Conservation (phyloP, 2,113 vertebrate genomes). For the Murina feae region DNA sequence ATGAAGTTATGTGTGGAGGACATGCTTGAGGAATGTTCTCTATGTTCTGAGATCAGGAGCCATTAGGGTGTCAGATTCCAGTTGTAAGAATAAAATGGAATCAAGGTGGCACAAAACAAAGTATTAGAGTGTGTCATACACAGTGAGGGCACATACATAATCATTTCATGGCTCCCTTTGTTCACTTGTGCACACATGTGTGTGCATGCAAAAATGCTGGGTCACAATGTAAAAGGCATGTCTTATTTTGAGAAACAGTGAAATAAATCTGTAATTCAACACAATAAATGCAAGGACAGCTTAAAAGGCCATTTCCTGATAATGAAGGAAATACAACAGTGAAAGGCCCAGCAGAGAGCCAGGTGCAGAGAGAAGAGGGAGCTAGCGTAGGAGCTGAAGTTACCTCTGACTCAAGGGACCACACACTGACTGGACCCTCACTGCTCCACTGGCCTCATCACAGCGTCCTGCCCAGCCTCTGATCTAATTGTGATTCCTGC, state of each 20-base stretch:
- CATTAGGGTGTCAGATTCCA: not conserved
- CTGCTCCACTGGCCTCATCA: not conserved
- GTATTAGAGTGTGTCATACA: not conserved
- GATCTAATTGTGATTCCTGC: not conserved
- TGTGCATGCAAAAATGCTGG: not conserved
- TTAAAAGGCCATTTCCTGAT: not conserved
- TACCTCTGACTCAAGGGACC: not conserved
- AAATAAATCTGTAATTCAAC: not conserved
- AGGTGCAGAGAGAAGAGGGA: not conserved
- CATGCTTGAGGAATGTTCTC: not conserved
- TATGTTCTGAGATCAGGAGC: not conserved
- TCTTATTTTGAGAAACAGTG: not conserved
- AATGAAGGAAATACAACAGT: not conserved
- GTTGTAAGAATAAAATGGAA: not conserved
- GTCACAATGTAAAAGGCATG: not conserved
- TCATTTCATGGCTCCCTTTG: not conserved
- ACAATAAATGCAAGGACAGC: not conserved
- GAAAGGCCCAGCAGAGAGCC: not conserved
- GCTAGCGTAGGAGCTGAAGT: fast-evolving
- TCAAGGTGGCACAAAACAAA: not conserved
- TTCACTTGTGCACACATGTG: not conserved
- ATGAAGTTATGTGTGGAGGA: not conserved
- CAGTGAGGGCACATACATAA: not conserved
- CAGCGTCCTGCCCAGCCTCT: not conserved
- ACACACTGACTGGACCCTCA: fast-evolving